Evolutionary conservation across 1,140 invertebrate species (phyloP).

Genomic region (Drosophila novamexicana): DNA sequence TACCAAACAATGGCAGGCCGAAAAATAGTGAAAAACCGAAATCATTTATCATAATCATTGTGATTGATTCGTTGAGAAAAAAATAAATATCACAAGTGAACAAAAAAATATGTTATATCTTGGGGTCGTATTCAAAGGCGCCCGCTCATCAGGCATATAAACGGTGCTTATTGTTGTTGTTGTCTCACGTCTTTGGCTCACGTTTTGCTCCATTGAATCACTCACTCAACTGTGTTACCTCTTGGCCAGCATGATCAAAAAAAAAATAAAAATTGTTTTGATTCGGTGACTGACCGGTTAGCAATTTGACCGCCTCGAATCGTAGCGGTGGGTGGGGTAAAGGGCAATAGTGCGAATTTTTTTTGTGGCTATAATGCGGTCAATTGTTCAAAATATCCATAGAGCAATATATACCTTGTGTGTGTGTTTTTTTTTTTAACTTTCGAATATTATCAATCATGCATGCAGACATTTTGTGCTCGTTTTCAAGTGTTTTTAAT

Average conservation of each 20-base stretch:
- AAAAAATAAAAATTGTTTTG: slow-evolving; percentile 71
- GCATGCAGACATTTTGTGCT: slow-evolving; percentile 41
- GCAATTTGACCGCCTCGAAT: slow-evolving; percentile 63
- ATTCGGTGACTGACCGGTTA: slow-evolving; percentile 67
- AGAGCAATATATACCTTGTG: slow-evolving; percentile 4
- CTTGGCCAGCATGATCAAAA: slow-evolving; percentile 50
- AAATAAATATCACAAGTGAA: slow-evolving; percentile 75
- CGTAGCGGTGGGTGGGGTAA: slow-evolving; percentile 9
- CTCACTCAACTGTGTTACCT: slow-evolving; percentile 62
- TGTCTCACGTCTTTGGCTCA: slow-evolving; percentile 76
- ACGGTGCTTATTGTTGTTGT: slow-evolving; percentile 68
- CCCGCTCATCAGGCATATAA: slow-evolving; percentile 80
- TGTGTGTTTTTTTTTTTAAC: background rate
- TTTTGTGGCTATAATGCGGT: slow-evolving; percentile 33
- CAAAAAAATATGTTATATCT: slow-evolving; percentile 51
- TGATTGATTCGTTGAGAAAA: slow-evolving; percentile 83
- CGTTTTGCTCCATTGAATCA: slow-evolving; percentile 78
- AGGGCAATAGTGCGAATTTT: slow-evolving; percentile 60
- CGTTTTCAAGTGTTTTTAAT: slow-evolving; percentile 44
- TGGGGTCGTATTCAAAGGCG: slow-evolving; percentile 64
- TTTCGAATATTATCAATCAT: slow-evolving; percentile 59
- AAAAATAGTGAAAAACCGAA: slow-evolving; percentile 73
- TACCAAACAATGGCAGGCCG: slow-evolving; percentile 37
- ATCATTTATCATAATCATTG: slow-evolving; percentile 84
- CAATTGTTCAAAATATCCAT: slow-evolving; percentile 15